These are phyloP conservation scores for Centropristis striata DNA, from an alignment of 2,113 vertebrate species.

Conservation along the genomic window DNA sequence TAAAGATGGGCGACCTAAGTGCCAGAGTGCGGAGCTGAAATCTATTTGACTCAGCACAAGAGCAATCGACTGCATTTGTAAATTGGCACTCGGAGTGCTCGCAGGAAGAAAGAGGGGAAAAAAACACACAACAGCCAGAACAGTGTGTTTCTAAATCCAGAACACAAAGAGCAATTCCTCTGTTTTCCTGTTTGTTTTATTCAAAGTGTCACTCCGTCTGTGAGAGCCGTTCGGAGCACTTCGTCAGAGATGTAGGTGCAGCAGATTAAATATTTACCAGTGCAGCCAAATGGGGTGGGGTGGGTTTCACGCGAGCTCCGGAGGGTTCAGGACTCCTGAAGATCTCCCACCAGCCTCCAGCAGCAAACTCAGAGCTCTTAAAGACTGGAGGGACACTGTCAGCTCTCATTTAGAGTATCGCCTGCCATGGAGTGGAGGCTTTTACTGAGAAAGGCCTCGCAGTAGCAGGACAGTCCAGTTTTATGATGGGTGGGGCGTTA, in stretches of 20 bases:
- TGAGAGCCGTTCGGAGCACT: slow-evolving; percentile 73
- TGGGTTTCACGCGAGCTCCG: neutral
- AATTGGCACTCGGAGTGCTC: slow-evolving; percentile 65
- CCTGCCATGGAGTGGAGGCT: slow-evolving; percentile 28
- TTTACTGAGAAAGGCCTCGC: slow-evolving; percentile 42
- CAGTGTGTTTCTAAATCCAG: slow-evolving; percentile 81
- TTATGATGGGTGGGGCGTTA: slow-evolving; percentile 12
- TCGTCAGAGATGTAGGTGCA: slow-evolving; percentile 73
- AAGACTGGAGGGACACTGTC: slow-evolving; percentile 40
- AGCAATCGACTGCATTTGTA: slow-evolving; percentile 69
- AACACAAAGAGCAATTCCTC: slow-evolving; percentile 83
- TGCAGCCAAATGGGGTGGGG: slow-evolving; percentile 69
- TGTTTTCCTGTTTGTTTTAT: slow-evolving; percentile 81
- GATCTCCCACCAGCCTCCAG: slow-evolving; percentile 51
- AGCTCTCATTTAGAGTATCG: slow-evolving; percentile 34
- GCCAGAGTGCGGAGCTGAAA: slow-evolving; percentile 64
- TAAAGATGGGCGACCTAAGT: slow-evolving; percentile 75
- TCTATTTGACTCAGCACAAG: slow-evolving; percentile 74
- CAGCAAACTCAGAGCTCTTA: slow-evolving; percentile 47
- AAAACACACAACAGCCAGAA: slow-evolving; percentile 43
- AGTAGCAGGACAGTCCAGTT: slow-evolving; percentile 1
- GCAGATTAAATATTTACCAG: slow-evolving; percentile 76
- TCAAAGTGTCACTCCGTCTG: slow-evolving; percentile 80
- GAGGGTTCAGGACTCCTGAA: slow-evolving; percentile 33
- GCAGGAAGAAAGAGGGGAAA: slow-evolving; percentile 30